These are phyloP conservation scores for Cinclus mexicanus DNA, from an alignment of 2,113 vertebrate genomes.

Conservation along the genomic window DNA sequence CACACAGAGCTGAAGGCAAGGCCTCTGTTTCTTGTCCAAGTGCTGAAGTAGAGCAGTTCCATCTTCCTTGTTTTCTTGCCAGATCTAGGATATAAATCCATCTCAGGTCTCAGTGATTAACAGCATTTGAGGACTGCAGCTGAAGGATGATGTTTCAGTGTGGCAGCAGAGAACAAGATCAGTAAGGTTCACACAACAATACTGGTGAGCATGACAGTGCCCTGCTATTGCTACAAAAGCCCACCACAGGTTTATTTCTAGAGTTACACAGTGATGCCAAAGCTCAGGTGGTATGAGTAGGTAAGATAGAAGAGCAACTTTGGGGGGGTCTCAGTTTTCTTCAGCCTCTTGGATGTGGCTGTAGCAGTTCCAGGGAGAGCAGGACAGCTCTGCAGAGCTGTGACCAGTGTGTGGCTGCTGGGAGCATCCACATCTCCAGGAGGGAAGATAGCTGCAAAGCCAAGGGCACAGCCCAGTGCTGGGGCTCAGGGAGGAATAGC, in stretches of 20 bases:
- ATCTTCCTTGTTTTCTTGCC: background rate
- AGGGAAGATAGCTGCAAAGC: background rate
- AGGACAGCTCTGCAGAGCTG: background rate
- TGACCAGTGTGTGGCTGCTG: background rate
- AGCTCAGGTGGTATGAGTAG: background rate
- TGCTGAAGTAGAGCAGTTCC: background rate
- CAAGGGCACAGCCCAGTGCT: background rate
- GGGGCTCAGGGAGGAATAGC: background rate
- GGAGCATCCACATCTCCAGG: background rate
- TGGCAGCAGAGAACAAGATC: background rate
- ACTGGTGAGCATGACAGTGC: fast-evolving
- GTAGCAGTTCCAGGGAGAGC: background rate
- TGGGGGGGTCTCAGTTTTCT: background rate
- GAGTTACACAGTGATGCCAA: background rate
- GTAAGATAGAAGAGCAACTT: background rate
- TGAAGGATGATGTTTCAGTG: background rate
- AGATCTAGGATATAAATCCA: background rate
- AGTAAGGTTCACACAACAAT: background rate
- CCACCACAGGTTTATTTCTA: background rate
- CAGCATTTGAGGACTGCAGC: no score
- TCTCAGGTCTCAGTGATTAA: background rate
- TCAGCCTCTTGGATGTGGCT: background rate
- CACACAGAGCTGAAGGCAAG: background rate
- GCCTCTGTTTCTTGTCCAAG: background rate
- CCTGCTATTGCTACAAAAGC: background rate